phyloP scores from a whole-genome alignment of 2,113 vertebrate genomes.

The Strix uralensis region DNA sequence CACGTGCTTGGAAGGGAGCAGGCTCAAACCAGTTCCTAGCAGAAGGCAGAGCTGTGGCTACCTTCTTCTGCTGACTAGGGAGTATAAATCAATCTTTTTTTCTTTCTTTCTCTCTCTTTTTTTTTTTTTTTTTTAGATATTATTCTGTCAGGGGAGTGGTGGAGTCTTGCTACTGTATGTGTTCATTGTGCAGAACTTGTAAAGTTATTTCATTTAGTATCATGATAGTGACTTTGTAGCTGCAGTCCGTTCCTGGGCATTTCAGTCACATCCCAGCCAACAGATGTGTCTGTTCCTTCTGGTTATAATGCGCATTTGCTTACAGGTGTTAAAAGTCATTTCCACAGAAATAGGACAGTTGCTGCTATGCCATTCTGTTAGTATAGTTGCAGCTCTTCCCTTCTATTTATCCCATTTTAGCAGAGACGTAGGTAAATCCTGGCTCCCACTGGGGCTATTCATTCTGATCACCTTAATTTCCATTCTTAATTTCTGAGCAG shows the following conservation, averaged over 20 bases:
- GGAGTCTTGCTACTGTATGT: conserved; percentile 41
- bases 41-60: background rate
- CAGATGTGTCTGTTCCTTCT: background rate
- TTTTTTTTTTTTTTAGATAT: background rate
- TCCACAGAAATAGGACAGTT: background rate
- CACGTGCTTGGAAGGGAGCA: background rate
- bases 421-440: background rate
- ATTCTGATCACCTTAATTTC: background rate
- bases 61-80: background rate
- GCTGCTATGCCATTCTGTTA: background rate
- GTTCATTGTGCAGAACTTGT: conserved; percentile 8
- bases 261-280: background rate
- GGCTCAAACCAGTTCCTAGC: background rate
- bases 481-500: background rate
- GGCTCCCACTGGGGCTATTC: background rate
- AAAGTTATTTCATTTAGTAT: background rate
- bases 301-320: background rate
- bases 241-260: background rate
- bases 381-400: background rate
- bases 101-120: background rate
- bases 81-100: background rate
- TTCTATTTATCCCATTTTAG: background rate
- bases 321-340: background rate
- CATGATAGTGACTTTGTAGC: background rate
- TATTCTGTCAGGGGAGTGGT: background rate